phyloP scores from a whole-genome alignment of 92 coral and sea anemone species.

The Meandrina meandrites region DNA sequence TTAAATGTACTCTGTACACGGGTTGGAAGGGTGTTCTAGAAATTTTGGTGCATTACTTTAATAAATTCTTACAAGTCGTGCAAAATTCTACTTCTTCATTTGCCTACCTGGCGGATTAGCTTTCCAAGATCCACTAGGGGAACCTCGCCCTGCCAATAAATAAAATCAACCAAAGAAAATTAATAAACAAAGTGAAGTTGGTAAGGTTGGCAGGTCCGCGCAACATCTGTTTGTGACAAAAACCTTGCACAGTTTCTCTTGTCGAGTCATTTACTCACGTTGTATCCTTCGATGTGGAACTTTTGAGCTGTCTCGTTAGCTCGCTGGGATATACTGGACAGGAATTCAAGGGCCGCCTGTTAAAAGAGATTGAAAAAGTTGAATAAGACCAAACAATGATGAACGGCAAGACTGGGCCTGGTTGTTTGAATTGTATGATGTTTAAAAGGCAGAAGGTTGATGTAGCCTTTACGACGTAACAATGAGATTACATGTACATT shows the following conservation, averaged over 20 bases:
- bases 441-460: neutral
- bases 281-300: conserved; percentile 79
- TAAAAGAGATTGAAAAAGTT: neutral
- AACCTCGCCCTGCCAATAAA: conserved; percentile 78
- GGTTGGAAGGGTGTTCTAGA: neutral
- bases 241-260: neutral
- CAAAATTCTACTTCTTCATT: neutral
- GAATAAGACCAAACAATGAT: neutral
- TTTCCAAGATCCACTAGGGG: conserved; percentile 87
- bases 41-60: neutral
- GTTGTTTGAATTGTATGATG: neutral
- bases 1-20: neutral
- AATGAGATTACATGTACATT: neutral
- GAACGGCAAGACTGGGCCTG: neutral
- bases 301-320: conserved; percentile 74
- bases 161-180: neutral
- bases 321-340: conserved; percentile 57
- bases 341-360: conserved; percentile 70
- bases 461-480: neutral
- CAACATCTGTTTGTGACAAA: no score
- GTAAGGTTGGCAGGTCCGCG: neutral
- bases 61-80: neutral
- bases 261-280: conserved; percentile 51
- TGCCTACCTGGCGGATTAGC: conserved; percentile 83
- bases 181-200: neutral